Evolutionary conservation across 2,888 invertebrate genomes (phyloP), one percentile per base, ranked within the genome.

Genomic region (Tiliacea aurago): DNA sequence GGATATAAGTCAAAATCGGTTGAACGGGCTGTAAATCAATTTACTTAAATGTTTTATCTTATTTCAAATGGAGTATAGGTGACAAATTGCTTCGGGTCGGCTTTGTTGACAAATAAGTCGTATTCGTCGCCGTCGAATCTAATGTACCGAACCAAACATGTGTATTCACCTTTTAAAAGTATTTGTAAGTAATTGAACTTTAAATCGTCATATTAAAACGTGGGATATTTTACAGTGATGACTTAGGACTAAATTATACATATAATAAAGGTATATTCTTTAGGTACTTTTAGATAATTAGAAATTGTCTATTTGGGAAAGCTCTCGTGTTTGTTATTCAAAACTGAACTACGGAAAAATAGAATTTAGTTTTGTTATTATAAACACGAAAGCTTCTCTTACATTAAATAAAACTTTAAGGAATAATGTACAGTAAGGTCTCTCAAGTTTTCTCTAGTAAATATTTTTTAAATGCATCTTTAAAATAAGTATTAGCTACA

Each of bases 181-280:
- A 56, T 58, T 67, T 64, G 49, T 58, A 70, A 56, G 49, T 58
- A 70, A 56, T 70, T 79, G 69, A 70, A 73, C 43, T 73, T 70
- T 84, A 56, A 53, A 72, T 65, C 68, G 11, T 78, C 47, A 53
- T 53, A 33, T 72, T 67, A 64, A 70, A 72, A 74, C 71, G 78
- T 82, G 70, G 68, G 55, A 81, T 74, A 84, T 73, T 37, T 73
- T 73, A 84, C 77, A 73, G 70, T 70, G 77, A 67, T 11, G 58
- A 51, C 81, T 84, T 84, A 84, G 67, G 68, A 18, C 70, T 75
- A 75, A 84, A 80, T 84, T 47, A 84, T 68, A n/a, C n/a, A n/a
- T n/a, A 81, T 59, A 80, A 58, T n/a, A 55, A n/a, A 64, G 51
- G 33, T 55, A 53, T n/a, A 64, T 37, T 47, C 28, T 61, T 49